phyloP scores from a whole-genome alignment of 2,113 vertebrate genomes.

The Chloroceryle aenea region DNA sequence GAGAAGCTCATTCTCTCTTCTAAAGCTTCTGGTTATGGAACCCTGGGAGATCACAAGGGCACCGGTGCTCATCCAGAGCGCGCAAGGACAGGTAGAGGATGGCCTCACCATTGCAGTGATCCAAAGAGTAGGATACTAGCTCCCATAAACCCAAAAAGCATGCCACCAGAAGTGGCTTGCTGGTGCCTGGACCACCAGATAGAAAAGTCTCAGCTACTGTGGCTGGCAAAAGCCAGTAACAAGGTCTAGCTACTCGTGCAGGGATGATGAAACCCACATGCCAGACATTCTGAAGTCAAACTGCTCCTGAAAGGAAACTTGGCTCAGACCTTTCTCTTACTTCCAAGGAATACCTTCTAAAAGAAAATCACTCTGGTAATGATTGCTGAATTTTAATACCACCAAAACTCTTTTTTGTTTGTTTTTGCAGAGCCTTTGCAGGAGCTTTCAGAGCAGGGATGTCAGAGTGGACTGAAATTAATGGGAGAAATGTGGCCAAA shows the following conservation, averaged over 20 bases:
- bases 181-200: neutral
- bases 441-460: neutral
- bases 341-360: neutral
- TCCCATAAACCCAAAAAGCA: neutral
- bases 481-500: neutral
- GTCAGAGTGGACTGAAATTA: neutral
- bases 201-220: neutral
- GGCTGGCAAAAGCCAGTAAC: neutral
- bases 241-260: neutral
- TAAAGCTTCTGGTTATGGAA: neutral
- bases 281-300: neutral
- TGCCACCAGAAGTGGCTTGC: neutral
- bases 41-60: neutral
- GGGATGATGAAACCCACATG: neutral
- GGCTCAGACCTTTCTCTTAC: neutral
- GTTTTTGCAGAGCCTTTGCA: neutral
- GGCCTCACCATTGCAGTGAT: neutral
- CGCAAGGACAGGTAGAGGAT: neutral
- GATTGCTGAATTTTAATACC: neutral
- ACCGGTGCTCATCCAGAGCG: accelerated
- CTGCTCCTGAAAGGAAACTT: neutral
- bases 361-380: neutral
- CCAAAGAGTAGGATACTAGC: neutral
- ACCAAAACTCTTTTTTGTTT: neutral
- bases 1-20: neutral